phyloP scores from a whole-genome alignment of 1,140 invertebrate species.

The Micrasema minimum region DNA sequence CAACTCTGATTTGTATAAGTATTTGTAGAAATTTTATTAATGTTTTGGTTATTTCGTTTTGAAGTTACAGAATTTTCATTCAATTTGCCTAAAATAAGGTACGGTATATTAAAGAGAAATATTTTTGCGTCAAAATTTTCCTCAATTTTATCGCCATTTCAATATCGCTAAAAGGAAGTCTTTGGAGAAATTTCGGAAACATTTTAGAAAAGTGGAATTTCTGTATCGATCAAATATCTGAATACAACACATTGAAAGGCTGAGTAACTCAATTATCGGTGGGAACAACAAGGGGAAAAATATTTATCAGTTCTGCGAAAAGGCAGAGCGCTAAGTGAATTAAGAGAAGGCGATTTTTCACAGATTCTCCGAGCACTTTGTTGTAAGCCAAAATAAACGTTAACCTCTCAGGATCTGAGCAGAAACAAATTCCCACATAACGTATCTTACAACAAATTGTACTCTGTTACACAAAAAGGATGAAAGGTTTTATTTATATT shows the following conservation, averaged over 20 bases:
- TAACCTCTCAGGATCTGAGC: too few species aligned
- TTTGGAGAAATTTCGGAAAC: neutral
- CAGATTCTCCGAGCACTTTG: conserved; percentile 32
- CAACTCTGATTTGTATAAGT: too few species aligned
- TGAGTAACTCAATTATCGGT: conserved; percentile 16
- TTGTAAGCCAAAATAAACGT: too few species aligned
- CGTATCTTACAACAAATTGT: too few species aligned
- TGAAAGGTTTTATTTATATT: too few species aligned
- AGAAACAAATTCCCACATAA: too few species aligned
- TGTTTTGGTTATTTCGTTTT: too few species aligned
- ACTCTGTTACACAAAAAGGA: too few species aligned
- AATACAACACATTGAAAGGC: neutral
- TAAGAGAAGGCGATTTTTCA: conserved; percentile 31
- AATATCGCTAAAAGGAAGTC: neutral
- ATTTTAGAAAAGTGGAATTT: neutral
- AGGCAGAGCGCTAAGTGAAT: conserved; percentile 23
- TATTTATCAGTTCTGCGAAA: conserved; percentile 15
- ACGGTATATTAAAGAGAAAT: neutral
- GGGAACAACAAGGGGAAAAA: conserved; percentile 8
- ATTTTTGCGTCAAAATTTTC: neutral
- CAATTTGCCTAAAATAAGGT: neutral
- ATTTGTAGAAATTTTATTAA: too few species aligned
- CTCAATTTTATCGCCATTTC: neutral
- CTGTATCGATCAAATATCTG: conserved; percentile 1
- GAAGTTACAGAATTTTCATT: too few species aligned